Evolutionary conservation across 1,140 invertebrate species (phyloP), one percentile per base, ranked within the genome.

Genomic region (Euschistus heros): DNA sequence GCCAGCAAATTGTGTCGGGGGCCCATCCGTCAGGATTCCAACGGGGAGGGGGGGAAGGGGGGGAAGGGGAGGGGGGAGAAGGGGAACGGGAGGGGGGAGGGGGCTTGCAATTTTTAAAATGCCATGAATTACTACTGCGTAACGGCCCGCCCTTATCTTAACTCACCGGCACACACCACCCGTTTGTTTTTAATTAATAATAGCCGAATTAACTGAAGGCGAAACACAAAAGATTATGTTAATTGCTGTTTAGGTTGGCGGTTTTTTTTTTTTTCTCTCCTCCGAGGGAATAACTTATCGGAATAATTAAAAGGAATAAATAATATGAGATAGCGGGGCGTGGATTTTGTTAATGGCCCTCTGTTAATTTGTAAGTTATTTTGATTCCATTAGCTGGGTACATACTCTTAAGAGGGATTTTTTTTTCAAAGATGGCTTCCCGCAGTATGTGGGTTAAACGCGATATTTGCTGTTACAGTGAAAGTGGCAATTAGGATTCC

Each of bases 31-130:
- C 59, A 61, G 59, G 59, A 61, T 61, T 42, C 30, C 30, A 18
- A 18, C 15, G 59, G 30, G 30, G n/a, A 18, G n/a, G 59, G 30
- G 24, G 24, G 27, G 1, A 5, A n/a, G n/a, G n/a, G n/a, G n/a
- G n/a, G n/a, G n/a, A n/a, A n/a, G n/a, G n/a, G n/a, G n/a, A n/a
- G n/a, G n/a, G n/a, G n/a, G n/a, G n/a, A n/a, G n/a, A n/a, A n/a
- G n/a, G n/a, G n/a, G n/a, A n/a, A n/a, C n/a, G n/a, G n/a, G n/a
- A n/a, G n/a, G n/a, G n/a, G n/a, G n/a, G n/a, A 15, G 17, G 27
- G 26, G 59, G 30, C 17, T 17, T 42, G 59, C 59, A 61, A 61
- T 61, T 61, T 61, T 61, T 61, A 61, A 61, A 61, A 61, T 61
- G 59, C 59, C 59, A 61, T 61, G 59, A 61, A 61, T 61, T 61